A percentile compares a stretch with the other conserved stretches of the same genome.
phyloP scores from a whole-genome alignment of 1,140 invertebrate species.

The Brachionus asplanchnoidis region DNA sequence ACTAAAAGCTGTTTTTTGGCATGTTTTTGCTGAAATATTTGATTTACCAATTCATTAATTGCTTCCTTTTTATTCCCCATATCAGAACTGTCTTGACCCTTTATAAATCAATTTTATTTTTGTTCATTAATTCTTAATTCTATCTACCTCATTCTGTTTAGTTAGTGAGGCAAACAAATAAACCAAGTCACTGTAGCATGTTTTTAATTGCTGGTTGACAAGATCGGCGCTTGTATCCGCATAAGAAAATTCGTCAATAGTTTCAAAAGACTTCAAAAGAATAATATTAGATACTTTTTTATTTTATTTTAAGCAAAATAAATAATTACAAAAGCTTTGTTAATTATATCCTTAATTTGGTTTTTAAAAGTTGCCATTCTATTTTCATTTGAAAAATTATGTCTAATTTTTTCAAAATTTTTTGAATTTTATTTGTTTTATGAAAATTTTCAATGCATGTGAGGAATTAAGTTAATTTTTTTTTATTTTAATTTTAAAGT shows the following conservation, averaged over 20 bases:
- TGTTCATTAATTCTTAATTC: not conserved
- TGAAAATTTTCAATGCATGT: not conserved
- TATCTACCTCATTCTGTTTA: not conserved
- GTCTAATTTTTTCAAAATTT: not conserved
- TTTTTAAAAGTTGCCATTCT: not conserved
- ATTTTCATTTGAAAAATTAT: constrained; percentile 18
- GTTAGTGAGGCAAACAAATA: not conserved
- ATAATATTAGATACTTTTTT: not conserved
- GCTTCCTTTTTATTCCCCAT: not conserved
- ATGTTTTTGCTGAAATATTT: constrained; percentile 25
- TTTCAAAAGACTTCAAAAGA: not conserved
- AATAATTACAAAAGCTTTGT: constrained; percentile 19
- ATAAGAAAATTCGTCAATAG: constrained; percentile 10
- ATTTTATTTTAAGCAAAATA: not conserved
- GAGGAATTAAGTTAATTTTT: not conserved
- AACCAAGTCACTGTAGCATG: constrained; percentile 6
- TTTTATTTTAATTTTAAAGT: too few species aligned
- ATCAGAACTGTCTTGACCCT: not conserved
- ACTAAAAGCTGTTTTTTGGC: constrained; percentile 17
- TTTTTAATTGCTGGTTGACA: not conserved
- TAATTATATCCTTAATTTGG: constrained; percentile 3
- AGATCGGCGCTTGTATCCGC: not conserved
- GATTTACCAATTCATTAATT: not conserved
- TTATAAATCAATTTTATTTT: not conserved
- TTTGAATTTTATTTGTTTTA: not conserved